Evolutionary conservation across 1,140 invertebrate genomes (phyloP).

Genomic region (Vanessa tameamea): DNA sequence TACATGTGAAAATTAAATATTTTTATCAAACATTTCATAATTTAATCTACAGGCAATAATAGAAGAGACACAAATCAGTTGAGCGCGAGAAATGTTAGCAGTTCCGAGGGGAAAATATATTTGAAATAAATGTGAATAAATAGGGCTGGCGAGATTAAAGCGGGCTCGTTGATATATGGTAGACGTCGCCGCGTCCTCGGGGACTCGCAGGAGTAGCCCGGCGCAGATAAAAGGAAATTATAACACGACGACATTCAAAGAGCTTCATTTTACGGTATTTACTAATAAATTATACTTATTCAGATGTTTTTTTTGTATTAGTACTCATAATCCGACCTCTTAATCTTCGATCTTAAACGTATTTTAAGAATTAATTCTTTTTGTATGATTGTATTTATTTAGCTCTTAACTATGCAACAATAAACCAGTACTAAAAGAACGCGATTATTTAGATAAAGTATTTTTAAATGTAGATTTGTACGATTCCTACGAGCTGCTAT

Average conservation of each 20-base stretch:
- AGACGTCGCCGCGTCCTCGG: conserved; percentile 23
- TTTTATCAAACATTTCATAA: background rate
- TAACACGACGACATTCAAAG: conserved; percentile 13
- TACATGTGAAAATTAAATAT: background rate
- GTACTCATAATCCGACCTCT: too few species aligned
- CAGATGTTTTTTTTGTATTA: too few species aligned
- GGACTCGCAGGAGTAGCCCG: conserved; percentile 14
- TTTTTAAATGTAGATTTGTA: too few species aligned
- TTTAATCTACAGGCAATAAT: conserved; percentile 13
- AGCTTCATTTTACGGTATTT: background rate
- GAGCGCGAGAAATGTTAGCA: conserved; percentile 62
- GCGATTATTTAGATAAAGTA: too few species aligned
- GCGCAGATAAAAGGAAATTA: conserved; percentile 22
- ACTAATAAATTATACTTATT: too few species aligned
- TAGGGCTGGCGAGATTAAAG: conserved; percentile 73
- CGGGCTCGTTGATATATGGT: conserved; percentile 40
- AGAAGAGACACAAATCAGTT: conserved; percentile 55
- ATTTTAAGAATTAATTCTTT: too few species aligned
- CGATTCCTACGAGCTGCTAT: too few species aligned
- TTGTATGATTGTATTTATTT: too few species aligned
- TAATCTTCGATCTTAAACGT: too few species aligned
- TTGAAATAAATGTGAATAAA: conserved; percentile 75
- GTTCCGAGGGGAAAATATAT: conserved; percentile 70
- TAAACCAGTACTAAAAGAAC: too few species aligned
- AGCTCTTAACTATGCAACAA: too few species aligned